A percentile compares a stretch with the other conserved stretches of the same genome.
These are phyloP conservation scores for Halocynthia roretzi DNA, from an alignment of 23 tunicate species.

Conservation along the genomic window DNA sequence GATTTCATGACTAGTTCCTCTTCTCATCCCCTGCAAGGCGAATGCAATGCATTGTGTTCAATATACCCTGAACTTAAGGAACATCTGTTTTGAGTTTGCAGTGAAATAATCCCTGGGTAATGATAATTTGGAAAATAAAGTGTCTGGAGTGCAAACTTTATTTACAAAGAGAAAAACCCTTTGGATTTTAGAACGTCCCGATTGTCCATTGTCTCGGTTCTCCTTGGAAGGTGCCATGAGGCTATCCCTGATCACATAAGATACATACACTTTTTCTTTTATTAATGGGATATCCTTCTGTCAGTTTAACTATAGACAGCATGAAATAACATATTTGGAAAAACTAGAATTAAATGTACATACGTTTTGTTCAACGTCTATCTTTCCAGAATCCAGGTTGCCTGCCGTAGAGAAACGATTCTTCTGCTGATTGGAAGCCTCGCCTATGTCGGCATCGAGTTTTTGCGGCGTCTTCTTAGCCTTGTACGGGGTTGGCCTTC, in stretches of 20 bases:
- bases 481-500: constrained; percentile 25
- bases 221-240: no score
- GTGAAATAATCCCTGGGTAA: no score
- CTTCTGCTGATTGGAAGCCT: background rate
- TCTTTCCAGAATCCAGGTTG: background rate
- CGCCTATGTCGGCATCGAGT: constrained; percentile 6
- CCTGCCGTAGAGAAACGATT: constrained; percentile 22
- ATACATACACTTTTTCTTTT: no score
- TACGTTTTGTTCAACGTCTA: constrained; percentile 8
- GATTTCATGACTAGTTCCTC: constrained; percentile 25
- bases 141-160: no score
- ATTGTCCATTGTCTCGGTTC: no score
- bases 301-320: background rate
- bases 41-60: background rate
- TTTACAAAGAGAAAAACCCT: no score
- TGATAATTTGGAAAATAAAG: no score
- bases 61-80: background rate
- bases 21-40: constrained; percentile 10
- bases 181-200: no score
- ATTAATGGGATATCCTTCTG: no score
- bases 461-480: constrained; percentile 14
- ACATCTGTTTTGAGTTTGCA: background rate
- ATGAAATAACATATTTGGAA: no score
- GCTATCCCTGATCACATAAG: no score
- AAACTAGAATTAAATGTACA: no score